A percentile compares a stretch with the other conserved stretches of the same genome.
These are phyloP conservation scores for Radopholus similis DNA, from an alignment of 1,140 invertebrate species.

Conservation along the genomic window DNA sequence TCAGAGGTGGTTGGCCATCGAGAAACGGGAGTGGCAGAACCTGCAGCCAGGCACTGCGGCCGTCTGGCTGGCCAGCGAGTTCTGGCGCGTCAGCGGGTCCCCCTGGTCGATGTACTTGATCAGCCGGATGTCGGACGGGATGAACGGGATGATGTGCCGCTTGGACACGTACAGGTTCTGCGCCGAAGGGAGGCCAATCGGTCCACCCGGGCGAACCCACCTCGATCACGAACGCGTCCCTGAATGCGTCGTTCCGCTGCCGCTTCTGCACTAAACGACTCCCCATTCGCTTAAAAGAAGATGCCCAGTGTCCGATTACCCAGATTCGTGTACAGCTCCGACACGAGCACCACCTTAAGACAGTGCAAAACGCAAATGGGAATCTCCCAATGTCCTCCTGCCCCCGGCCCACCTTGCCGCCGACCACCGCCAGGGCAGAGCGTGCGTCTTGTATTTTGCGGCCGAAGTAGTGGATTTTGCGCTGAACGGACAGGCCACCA, in stretches of 20 bases:
- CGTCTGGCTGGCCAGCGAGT: conserved; percentile 12
- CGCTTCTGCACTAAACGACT: conserved; percentile 60
- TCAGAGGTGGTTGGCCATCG: conserved; percentile 43
- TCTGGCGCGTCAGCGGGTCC: conserved; percentile 37
- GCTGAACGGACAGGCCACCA: conserved; percentile 13
- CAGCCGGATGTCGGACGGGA: conserved; percentile 57
- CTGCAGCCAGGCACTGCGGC: conserved; percentile 48
- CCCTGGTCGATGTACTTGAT: conserved; percentile 57
- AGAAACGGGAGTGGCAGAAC: conserved; percentile 58
- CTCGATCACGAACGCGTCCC: conserved; percentile 60
- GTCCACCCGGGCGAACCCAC: conserved; percentile 24
- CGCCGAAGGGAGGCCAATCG: not conserved
- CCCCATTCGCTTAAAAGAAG: too few relatives aligned
- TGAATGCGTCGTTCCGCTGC: conserved; percentile 39
- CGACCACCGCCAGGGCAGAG: conserved; percentile 58
- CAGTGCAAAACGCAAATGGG: too few relatives aligned
- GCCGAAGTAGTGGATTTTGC: conserved; percentile 60
- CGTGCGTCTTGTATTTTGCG: conserved; percentile 59
- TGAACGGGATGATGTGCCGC: conserved; percentile 58
- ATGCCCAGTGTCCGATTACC: too few relatives aligned
- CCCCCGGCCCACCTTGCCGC: conserved; percentile 46
- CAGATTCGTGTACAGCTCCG: conserved; percentile 58
- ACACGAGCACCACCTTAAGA: conserved; percentile 56
- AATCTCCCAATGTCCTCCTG: too few relatives aligned
- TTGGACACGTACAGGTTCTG: conserved; percentile 54